Evolutionary conservation across 2,113 vertebrate species (phyloP).

Genomic region (Microtus oregoni): DNA sequence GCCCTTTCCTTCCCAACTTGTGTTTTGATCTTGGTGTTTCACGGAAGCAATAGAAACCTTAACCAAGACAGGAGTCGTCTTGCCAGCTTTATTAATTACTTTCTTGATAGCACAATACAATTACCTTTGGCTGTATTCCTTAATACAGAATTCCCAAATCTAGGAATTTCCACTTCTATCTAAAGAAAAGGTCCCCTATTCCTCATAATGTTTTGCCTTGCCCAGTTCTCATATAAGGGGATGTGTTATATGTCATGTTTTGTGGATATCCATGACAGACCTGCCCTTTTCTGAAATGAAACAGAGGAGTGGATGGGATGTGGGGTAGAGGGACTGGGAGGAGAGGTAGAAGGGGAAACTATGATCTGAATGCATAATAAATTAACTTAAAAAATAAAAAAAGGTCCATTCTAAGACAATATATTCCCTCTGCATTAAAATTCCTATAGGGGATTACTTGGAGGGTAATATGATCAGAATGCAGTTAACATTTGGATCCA

Average conservation of each 20-base stretch:
- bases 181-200: neutral
- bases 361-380: no score
- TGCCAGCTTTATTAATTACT: neutral
- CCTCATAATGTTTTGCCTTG: neutral
- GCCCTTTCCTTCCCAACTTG: neutral
- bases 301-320: neutral
- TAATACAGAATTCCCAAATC: neutral
- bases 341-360: neutral
- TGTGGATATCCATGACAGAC: neutral
- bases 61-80: neutral
- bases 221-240: neutral
- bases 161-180: neutral
- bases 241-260: neutral
- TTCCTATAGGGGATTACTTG: no score
- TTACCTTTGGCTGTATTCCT: neutral
- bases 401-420: no score
- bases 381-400: no score
- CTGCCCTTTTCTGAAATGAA: neutral
- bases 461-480: no score
- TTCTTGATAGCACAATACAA: neutral
- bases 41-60: neutral
- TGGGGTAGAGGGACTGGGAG: neutral
- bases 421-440: no score
- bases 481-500: no score
- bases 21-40: neutral